Evolutionary conservation across 2,888 invertebrate species (phyloP), one percentile per base, ranked within the genome.

Genomic region (Caprella mutica): DNA sequence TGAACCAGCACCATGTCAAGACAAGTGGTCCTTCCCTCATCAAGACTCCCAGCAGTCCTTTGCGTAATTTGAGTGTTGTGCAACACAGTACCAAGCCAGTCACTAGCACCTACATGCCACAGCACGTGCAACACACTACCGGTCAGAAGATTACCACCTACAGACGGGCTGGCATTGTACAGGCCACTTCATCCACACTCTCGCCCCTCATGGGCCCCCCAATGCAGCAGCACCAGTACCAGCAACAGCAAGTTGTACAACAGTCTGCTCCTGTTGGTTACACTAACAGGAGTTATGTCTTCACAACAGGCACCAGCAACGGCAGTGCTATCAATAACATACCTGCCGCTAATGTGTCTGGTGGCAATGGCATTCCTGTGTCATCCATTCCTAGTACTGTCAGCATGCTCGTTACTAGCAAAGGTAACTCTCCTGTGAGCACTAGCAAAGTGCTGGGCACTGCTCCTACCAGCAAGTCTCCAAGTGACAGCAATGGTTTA

Each of bases 1-100:
- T 24, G 33, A 52, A 50, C 42, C 46, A 38, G 21, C 53, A 48
- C 30, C 21, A 27, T n/a, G 48, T 30, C 19, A 9, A 21, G 43
- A 50, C 21, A 33, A n/a, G 50, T 27, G 27, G 42, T 12, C 53
- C 27, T 43, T 27, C n/a, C 26, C 19, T 19, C 50, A 46, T 21
- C 50, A 33, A 21, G 35, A 46, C 40, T 43, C 38, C 44, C 12
- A 51, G 17, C 38, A 38, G 50, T 23, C 19, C 44, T 14, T 54
- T 30, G n/a, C 43, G 26, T 44, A 23, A 39, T 35, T 35, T 35
- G 9, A 52, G 39, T 23, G 17, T 30, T 29, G 48, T 48, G 1
- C 44, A 24, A 21, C 24, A 27, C 24, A 48, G 30, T 17, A 24
- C 48, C 5, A 17, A 27, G 1, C 19, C 26, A 21, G 30, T 48